These are phyloP conservation scores for Eupeodes corollae DNA, from an alignment of 1,140 invertebrate genomes.

Conservation along the genomic window DNA sequence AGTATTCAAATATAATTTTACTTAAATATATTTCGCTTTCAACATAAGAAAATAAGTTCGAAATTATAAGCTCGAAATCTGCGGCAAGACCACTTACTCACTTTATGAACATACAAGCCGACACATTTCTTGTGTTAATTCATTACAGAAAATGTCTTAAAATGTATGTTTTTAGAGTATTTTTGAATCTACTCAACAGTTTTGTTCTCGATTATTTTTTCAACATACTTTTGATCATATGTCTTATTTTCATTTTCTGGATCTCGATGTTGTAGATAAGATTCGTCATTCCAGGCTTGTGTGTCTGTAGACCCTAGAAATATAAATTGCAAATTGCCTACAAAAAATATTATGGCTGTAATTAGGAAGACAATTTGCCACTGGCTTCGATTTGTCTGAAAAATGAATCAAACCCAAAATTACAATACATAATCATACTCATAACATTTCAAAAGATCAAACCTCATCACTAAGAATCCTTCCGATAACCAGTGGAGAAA, in stretches of 20 bases:
- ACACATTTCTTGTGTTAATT: no score
- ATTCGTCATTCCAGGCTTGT: conserved; percentile 51
- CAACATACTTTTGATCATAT: no score
- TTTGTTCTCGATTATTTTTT: no score
- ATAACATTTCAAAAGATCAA: conserved; percentile 1
- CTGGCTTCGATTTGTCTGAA: conserved; percentile 40
- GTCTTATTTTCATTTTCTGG: not conserved
- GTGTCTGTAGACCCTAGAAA: conserved; percentile 50
- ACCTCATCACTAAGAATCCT: conserved; percentile 53
- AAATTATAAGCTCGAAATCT: no score
- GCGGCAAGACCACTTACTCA: no score
- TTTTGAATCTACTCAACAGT: no score
- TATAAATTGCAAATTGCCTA: conserved; percentile 56
- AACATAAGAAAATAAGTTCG: no score
- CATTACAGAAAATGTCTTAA: no score
- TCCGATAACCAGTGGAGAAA: conserved; percentile 51
- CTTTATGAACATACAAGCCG: no score
- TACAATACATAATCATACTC: not conserved
- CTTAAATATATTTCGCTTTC: no score
- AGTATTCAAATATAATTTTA: no score
- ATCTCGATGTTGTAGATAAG: not conserved
- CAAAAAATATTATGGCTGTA: conserved; percentile 52
- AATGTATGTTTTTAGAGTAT: no score
- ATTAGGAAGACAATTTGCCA: conserved; percentile 70
- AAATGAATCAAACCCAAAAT: conserved; percentile 18